Conservation (phyloP, 2,888 invertebrate species). For the Stegana nigrithorax region DNA sequence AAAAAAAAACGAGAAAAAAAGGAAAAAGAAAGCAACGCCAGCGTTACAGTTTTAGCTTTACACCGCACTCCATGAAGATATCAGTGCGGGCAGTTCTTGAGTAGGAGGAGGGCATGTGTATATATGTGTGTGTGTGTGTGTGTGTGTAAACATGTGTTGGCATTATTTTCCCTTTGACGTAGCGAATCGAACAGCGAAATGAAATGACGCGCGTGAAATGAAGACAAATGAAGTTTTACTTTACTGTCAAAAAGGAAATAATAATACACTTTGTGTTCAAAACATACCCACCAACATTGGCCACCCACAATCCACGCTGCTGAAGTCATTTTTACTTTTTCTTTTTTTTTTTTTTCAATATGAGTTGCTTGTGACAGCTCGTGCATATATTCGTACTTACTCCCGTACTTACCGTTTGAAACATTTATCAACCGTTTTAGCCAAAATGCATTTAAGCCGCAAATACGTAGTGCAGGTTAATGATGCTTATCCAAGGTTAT, state of each 20-base stretch:
- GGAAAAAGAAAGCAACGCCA: neutral
- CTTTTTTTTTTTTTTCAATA: slow-evolving; percentile 15
- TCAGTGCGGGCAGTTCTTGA: neutral
- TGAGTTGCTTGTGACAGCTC: slow-evolving; percentile 14
- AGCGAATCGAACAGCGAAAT: neutral
- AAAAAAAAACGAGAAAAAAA: neutral
- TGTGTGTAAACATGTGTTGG: neutral
- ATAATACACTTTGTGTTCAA: slow-evolving; percentile 4
- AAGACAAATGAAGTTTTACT: slow-evolving; percentile 16
- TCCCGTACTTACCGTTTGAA: no score
- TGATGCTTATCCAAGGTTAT: no score
- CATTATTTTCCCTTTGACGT: slow-evolving; percentile 3
- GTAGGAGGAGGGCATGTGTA: neutral
- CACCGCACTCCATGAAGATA: no score
- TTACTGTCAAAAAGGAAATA: slow-evolving; percentile 16
- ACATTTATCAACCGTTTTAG: no score
- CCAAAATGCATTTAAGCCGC: neutral
- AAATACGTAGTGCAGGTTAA: no score
- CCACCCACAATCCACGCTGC: no score
- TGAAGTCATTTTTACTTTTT: slow-evolving; percentile 14
- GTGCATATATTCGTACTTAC: no score
- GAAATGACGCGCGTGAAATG: slow-evolving; percentile 18
- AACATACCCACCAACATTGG: neutral
- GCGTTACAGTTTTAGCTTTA: slow-evolving; percentile 6
- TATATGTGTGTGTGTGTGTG: neutral